A percentile compares a stretch with the other conserved stretches of the same genome.
phyloP scores from a whole-genome alignment of 2,888 invertebrate species.

The Drosophila mimetica region DNA sequence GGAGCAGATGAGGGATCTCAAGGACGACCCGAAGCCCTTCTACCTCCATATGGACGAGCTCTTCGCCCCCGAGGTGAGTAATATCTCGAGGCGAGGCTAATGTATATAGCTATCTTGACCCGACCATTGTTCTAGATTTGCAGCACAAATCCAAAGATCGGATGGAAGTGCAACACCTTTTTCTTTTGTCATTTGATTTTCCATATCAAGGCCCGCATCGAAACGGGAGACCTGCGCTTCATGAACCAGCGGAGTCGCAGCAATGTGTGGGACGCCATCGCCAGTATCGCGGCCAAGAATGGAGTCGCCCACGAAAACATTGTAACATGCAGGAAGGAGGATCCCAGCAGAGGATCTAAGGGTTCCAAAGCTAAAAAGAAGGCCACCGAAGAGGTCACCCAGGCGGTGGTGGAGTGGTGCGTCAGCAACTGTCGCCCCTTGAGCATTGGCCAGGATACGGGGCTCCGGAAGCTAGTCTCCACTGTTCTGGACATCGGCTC shows the following conservation, averaged over 20 bases:
- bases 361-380: conserved; percentile 2
- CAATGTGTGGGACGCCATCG: conserved; percentile 11
- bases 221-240: conserved; percentile 2
- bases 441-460: conserved; percentile 4
- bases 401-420: conserved; percentile 16
- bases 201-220: conserved; percentile 6
- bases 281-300: conserved; percentile 8
- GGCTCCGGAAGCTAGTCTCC: conserved; percentile 1
- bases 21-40: too few relatives aligned
- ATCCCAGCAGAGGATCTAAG: neutral
- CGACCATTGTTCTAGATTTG: too few relatives aligned
- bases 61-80: too few relatives aligned
- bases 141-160: too few relatives aligned
- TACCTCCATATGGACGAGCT: too few relatives aligned
- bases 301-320: neutral
- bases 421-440: conserved; percentile 13
- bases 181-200: too few relatives aligned
- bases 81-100: too few relatives aligned
- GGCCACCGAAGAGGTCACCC: conserved; percentile 14
- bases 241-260: conserved; percentile 15
- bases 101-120: too few relatives aligned
- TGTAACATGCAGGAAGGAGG: conserved; percentile 5
- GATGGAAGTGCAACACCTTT: too few relatives aligned
- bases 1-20: too few relatives aligned
- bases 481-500: conserved; percentile 7